phyloP scores from a whole-genome alignment of 2,888 invertebrate species.

The Drosophila pegasa region DNA sequence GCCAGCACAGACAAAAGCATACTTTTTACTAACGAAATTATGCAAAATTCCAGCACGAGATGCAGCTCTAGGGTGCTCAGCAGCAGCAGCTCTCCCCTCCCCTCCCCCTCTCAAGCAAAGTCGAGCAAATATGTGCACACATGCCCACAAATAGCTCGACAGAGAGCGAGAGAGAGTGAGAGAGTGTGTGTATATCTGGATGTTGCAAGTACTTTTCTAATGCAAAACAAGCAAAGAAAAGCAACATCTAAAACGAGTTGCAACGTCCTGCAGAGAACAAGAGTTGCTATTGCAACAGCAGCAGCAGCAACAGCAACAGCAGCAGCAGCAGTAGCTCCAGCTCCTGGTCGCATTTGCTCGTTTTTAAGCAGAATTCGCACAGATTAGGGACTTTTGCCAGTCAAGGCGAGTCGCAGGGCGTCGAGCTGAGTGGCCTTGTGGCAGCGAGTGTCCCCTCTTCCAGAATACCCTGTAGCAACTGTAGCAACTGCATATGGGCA shows the following conservation, averaged over 20 bases:
- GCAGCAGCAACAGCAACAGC: conserved; percentile 1
- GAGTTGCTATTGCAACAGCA: conserved; percentile 10
- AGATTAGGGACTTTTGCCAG: conserved; percentile 66
- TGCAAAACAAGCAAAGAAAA: conserved; percentile 61
- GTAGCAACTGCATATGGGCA: too few species aligned
- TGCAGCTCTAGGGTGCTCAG: conserved; percentile 12
- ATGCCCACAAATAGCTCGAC: conserved; percentile 24
- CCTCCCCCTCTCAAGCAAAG: conserved; percentile 27
- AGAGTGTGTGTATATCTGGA: conserved; percentile 15
- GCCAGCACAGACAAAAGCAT: conserved; percentile 56
- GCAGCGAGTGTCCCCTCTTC: conserved; percentile 35
- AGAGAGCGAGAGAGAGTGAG: conserved; percentile 5
- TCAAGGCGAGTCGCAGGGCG: conserved; percentile 24
- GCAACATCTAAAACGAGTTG: conserved; percentile 32
- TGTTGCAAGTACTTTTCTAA: conserved; percentile 48
- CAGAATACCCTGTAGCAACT: conserved; percentile 6
- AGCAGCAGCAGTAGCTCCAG: background rate
- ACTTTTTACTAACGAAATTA: conserved; percentile 64
- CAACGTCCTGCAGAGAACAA: conserved; percentile 22
- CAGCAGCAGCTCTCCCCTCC: background rate
- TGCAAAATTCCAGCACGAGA: conserved; percentile 51
- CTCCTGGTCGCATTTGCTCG: conserved; percentile 19
- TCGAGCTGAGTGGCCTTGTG: conserved; percentile 53
- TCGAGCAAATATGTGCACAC: conserved; percentile 59
- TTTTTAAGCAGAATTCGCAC: conserved; percentile 46